Evolutionary conservation across 2,888 invertebrate genomes (phyloP).

Genomic region (Tethea ocularis): DNA sequence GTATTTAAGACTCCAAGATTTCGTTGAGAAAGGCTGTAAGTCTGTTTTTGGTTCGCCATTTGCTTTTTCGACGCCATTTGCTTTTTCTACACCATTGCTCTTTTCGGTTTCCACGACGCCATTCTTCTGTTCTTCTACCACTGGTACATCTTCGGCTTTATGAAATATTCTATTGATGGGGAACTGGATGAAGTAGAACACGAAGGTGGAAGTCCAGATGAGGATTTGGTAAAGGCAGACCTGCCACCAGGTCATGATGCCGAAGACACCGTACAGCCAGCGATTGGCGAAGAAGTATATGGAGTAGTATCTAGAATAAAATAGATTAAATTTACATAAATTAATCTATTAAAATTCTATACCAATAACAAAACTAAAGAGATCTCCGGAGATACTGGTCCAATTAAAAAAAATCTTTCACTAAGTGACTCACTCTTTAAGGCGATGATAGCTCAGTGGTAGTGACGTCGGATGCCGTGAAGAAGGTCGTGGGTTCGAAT

Average conservation of each 20-base stretch:
- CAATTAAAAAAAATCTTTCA: too few species aligned
- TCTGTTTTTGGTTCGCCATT: not conserved
- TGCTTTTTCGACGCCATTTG: not conserved
- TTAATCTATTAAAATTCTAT: too few species aligned
- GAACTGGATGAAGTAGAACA: slow-evolving; percentile 68
- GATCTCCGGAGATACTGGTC: too few species aligned
- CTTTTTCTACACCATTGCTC: slow-evolving; percentile 9
- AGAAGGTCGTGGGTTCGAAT: too few species aligned
- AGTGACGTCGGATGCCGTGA: too few species aligned
- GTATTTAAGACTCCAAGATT: slow-evolving; percentile 56
- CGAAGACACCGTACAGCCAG: slow-evolving; percentile 81
- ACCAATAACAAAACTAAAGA: too few species aligned
- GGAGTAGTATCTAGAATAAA: slow-evolving; percentile 65
- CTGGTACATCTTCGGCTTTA: slow-evolving; percentile 27
- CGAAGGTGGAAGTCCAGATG: slow-evolving; percentile 60
- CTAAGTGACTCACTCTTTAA: too few species aligned
- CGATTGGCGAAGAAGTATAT: slow-evolving; percentile 72
- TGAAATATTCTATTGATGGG: slow-evolving; percentile 70
- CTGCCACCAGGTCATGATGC: slow-evolving; percentile 80
- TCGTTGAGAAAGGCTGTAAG: slow-evolving; percentile 24
- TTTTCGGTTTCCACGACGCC: slow-evolving; percentile 14
- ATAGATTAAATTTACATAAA: not conserved
- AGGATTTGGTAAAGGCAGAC: slow-evolving; percentile 64
- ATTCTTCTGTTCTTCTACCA: slow-evolving; percentile 17
- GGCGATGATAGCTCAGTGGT: too few species aligned